A percentile compares a stretch with the other conserved stretches of the same genome.
Evolutionary conservation across 2,797 vertebrate species (phyloP).

Genomic region (Phataginus tetradactyla): DNA sequence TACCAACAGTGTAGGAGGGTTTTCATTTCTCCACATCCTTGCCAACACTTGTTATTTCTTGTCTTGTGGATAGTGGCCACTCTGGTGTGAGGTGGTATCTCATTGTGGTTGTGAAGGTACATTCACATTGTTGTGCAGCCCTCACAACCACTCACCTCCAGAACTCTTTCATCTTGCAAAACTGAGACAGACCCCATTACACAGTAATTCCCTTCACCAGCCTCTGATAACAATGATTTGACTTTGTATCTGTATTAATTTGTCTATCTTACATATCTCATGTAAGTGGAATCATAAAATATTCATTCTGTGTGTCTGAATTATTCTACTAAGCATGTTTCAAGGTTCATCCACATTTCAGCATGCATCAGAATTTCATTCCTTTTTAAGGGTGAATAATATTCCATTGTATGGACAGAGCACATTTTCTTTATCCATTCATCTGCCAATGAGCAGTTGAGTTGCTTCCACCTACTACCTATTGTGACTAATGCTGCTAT

Average conservation of each 20-base stretch:
- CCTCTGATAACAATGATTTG: neutral
- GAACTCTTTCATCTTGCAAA: conserved; percentile 17
- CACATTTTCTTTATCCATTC: neutral
- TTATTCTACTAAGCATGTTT: conserved; percentile 30
- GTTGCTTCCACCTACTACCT: neutral
- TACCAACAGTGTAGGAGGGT: too few relatives aligned
- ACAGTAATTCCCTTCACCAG: neutral
- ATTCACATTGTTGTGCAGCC: neutral
- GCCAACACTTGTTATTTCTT: too few relatives aligned
- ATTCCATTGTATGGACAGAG: neutral
- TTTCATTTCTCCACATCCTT: too few relatives aligned
- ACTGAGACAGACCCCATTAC: neutral
- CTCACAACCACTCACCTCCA: neutral
- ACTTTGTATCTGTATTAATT: neutral
- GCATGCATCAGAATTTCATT: neutral
- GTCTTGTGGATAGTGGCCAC: too few relatives aligned
- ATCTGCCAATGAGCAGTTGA: neutral
- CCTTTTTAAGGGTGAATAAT: neutral
- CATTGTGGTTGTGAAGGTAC: neutral
- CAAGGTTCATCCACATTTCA: neutral
- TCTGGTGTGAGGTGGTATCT: too few relatives aligned
- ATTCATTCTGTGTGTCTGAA: neutral
- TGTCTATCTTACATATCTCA: neutral
- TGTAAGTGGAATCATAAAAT: neutral
- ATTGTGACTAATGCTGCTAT: neutral